phyloP scores from a whole-genome alignment of 2,888 invertebrate genomes.

The Melieria picta region DNA sequence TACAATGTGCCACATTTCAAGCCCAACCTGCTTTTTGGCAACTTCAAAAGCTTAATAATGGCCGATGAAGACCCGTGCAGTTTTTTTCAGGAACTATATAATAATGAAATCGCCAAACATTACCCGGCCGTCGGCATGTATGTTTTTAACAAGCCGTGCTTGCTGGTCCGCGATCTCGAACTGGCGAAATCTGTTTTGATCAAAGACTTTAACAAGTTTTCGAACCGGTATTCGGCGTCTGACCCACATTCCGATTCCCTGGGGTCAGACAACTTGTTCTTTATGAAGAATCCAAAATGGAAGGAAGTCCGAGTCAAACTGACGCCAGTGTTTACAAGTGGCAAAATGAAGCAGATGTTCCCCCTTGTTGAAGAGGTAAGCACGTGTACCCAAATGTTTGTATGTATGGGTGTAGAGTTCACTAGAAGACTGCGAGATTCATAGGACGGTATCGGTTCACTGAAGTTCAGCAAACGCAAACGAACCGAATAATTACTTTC shows the following conservation, averaged over 20 bases:
- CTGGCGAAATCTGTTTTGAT: slow-evolving; percentile 66
- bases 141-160: slow-evolving; percentile 62
- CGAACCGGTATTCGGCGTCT: slow-evolving; percentile 53
- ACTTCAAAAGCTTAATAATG: slow-evolving; percentile 54
- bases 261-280: slow-evolving; percentile 64
- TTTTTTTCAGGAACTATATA: slow-evolving; percentile 54
- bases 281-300: slow-evolving; percentile 65
- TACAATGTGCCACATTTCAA: slow-evolving; percentile 57
- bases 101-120: slow-evolving; percentile 43
- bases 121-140: slow-evolving; percentile 57
- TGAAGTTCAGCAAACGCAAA: too few species aligned
- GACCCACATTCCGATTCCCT: slow-evolving; percentile 60
- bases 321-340: slow-evolving; percentile 65
- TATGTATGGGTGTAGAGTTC: too few species aligned
- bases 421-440: too few species aligned
- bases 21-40: slow-evolving; percentile 62
- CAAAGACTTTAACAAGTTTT: slow-evolving; percentile 66
- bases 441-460: too few species aligned
- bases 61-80: slow-evolving; percentile 50
- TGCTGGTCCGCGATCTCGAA: slow-evolving; percentile 64
- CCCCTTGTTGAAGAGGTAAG: slow-evolving; percentile 54
- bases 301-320: slow-evolving; percentile 61
- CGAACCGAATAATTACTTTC: too few species aligned
- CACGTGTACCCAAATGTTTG: not conserved
- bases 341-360: slow-evolving; percentile 63